These are phyloP conservation scores for Melolontha melolontha DNA, from an alignment of 2,888 invertebrate species.

Conservation along the genomic window DNA sequence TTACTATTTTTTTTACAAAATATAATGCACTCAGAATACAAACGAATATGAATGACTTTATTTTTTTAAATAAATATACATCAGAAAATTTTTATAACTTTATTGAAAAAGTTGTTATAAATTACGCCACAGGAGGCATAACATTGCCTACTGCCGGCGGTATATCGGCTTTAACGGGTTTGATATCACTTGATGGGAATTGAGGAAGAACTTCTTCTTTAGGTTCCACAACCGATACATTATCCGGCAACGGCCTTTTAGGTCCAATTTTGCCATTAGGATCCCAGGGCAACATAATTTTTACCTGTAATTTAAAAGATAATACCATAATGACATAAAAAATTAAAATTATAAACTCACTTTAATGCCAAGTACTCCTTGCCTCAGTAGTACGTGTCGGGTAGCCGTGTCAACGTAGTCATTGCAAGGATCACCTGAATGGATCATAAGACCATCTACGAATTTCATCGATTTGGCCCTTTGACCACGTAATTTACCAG, in stretches of 20 bases:
- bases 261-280: conserved; percentile 97
- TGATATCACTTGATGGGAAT: conserved; percentile 81
- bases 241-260: conserved; percentile 97
- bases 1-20: no score
- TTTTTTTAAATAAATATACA: not conserved
- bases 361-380: conserved; percentile 84
- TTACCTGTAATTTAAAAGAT: conserved; percentile 74
- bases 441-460: conserved; percentile 99
- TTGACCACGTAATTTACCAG: conserved; percentile 98
- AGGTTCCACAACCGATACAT: conserved; percentile 96
- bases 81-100: conserved; percentile 44
- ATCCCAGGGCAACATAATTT: conserved; percentile 99
- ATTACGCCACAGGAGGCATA: conserved; percentile 55
- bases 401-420: conserved; percentile 99
- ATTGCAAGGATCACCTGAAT: conserved; percentile 98
- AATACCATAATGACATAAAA: not conserved
- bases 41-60: not conserved
- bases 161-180: conserved; percentile 73
- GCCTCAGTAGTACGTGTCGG: conserved; percentile 95
- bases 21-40: no score
- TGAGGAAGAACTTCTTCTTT: conserved; percentile 90
- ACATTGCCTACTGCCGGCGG: conserved; percentile 63
- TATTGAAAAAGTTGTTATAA: conserved; percentile 52
- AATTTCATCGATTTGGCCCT: conserved; percentile 99
- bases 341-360: conserved; percentile 64